Evolutionary conservation across 2,888 invertebrate species (phyloP).

Genomic region (Drosophila infuscata): DNA sequence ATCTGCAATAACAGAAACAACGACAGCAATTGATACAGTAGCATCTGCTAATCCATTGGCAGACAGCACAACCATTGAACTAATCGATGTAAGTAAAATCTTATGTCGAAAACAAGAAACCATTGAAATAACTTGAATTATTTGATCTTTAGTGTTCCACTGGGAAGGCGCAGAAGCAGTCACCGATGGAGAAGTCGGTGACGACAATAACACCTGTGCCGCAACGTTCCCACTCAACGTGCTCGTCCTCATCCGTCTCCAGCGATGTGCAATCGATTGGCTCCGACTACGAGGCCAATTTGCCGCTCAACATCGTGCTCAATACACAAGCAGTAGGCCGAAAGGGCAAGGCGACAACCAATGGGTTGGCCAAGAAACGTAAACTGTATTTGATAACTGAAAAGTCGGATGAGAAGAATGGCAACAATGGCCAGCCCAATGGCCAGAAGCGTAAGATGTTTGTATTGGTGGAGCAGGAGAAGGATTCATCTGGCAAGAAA

Average conservation of each 20-base stretch:
- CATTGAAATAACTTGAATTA: neutral
- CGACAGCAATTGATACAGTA: slow-evolving; percentile 8
- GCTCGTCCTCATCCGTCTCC: slow-evolving; percentile 68
- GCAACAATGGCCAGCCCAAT: slow-evolving; percentile 15
- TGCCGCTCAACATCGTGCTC: slow-evolving; percentile 50
- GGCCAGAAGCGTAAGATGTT: slow-evolving; percentile 73
- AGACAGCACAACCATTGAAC: slow-evolving; percentile 63
- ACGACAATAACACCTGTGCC: slow-evolving; percentile 58
- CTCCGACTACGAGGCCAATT: slow-evolving; percentile 61
- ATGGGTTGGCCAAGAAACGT: slow-evolving; percentile 63
- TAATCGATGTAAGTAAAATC: slow-evolving; percentile 56
- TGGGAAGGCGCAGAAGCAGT: slow-evolving; percentile 22
- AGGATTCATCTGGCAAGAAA: slow-evolving; percentile 72
- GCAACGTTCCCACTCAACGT: slow-evolving; percentile 74
- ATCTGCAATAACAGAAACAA: neutral
- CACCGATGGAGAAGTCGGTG: slow-evolving; percentile 32
- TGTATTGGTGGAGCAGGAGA: slow-evolving; percentile 81
- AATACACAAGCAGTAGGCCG: slow-evolving; percentile 33
- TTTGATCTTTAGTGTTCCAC: slow-evolving; percentile 34
- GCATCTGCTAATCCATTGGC: slow-evolving; percentile 49
- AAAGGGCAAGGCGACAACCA: neutral
- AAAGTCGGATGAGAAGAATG: slow-evolving; percentile 62
- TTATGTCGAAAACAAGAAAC: neutral
- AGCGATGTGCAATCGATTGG: slow-evolving; percentile 67
- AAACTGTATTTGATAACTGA: slow-evolving; percentile 83